A percentile compares a stretch with the other conserved stretches of the same genome.
These are phyloP conservation scores for Anoplolepis gracilipes DNA, from an alignment of 1,140 invertebrate species.

Conservation along the genomic window DNA sequence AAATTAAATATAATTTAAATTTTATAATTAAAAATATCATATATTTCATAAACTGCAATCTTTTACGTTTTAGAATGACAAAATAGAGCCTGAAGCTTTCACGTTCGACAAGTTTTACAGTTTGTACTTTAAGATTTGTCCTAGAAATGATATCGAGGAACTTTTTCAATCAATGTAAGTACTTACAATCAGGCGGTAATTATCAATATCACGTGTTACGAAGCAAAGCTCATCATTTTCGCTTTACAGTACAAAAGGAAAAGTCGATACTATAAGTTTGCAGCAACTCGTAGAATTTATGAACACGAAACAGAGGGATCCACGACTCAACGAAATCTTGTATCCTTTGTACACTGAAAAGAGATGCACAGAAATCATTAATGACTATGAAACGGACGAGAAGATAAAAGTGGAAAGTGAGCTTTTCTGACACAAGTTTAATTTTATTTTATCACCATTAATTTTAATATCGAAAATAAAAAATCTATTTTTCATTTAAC, in stretches of 20 bases:
- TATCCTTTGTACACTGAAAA: slow-evolving; percentile 98
- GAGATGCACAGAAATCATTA: slow-evolving; percentile 96
- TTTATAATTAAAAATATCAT: neutral
- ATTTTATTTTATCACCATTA: slow-evolving; percentile 5
- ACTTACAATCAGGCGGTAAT: neutral
- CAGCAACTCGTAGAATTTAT: slow-evolving; percentile 97
- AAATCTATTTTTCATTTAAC: neutral
- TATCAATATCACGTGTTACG: slow-evolving; percentile 6
- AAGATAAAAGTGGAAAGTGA: slow-evolving; percentile 92
- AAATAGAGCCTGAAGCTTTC: slow-evolving; percentile 96
- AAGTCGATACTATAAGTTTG: slow-evolving; percentile 92
- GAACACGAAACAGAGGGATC: slow-evolving; percentile 99
- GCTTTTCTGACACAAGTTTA: slow-evolving; percentile 66
- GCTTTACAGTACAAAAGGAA: slow-evolving; percentile 92
- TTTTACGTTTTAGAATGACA: slow-evolving; percentile 90
- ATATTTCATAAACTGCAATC: slow-evolving; percentile 19
- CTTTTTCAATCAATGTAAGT: slow-evolving; percentile 98
- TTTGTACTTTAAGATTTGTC: slow-evolving; percentile 99
- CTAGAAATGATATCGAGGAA: slow-evolving; percentile 99
- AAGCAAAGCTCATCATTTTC: neutral
- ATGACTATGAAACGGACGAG: slow-evolving; percentile 95
- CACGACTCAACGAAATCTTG: slow-evolving; percentile 99
- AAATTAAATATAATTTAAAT: too few relatives aligned
- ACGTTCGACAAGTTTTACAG: slow-evolving; percentile 99
- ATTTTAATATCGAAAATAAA: neutral